Percentiles rank a stretch among this genome's conserved stretches.
Conservation (phyloP, 1,140 invertebrate species). For the Diachasmimorpha longicaudata region DNA sequence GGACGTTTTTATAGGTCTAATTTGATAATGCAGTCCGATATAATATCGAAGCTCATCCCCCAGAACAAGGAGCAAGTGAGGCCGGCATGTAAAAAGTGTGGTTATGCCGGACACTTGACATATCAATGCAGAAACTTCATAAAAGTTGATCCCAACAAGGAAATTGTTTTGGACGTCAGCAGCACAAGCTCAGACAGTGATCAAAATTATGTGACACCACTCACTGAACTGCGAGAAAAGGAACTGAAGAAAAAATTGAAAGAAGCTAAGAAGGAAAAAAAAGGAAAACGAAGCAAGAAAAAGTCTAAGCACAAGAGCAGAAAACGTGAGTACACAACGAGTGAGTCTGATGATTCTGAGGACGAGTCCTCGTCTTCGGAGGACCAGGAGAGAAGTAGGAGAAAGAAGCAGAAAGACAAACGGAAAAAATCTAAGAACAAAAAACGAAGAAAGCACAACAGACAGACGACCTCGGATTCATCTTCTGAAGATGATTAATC, state of each 20-base stretch:
- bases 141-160: constrained; percentile 83
- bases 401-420: constrained; percentile 50
- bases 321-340: constrained; percentile 37
- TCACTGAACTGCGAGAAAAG: constrained; percentile 78
- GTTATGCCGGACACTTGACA: constrained; percentile 93
- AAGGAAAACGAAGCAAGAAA: constrained; percentile 60
- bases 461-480: constrained; percentile 33
- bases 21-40: constrained; percentile 55
- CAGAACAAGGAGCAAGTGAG: constrained; percentile 75
- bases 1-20: not conserved
- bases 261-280: constrained; percentile 63
- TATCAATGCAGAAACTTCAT: constrained; percentile 97
- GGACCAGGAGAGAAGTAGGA: constrained; percentile 38
- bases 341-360: constrained; percentile 40
- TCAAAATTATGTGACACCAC: constrained; percentile 81
- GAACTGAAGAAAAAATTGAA: constrained; percentile 73
- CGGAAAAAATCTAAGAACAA: constrained; percentile 53
- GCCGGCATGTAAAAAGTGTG: constrained; percentile 91
- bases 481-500: not conserved
- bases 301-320: constrained; percentile 35
- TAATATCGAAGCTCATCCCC: constrained; percentile 61
- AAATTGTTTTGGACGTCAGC: constrained; percentile 93
- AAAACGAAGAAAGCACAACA: constrained; percentile 54
- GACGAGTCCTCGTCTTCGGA: constrained; percentile 29
- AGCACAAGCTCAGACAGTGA: constrained; percentile 88